Conservation (phyloP, 2,797 vertebrate species). For the Sebastes elongatus region DNA sequence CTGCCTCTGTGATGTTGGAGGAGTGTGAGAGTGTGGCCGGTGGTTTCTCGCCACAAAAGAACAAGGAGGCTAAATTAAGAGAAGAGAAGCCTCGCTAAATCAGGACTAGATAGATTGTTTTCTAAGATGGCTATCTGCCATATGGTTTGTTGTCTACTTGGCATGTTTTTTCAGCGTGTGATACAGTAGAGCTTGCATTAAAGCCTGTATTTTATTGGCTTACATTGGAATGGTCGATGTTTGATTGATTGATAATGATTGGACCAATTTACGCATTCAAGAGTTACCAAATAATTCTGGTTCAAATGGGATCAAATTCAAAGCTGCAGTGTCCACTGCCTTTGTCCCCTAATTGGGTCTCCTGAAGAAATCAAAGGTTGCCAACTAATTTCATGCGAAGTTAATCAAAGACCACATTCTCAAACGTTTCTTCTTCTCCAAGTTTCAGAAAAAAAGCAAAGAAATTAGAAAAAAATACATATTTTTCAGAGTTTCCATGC, state of each 20-base stretch:
- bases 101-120: slow-evolving; percentile 35
- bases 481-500: slow-evolving; percentile 43
- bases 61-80: slow-evolving; percentile 42
- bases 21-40: slow-evolving; percentile 55
- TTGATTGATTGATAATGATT: neutral
- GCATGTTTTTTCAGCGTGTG: neutral
- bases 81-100: slow-evolving; percentile 41
- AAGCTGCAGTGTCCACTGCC: neutral
- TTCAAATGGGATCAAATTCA: neutral
- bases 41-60: slow-evolving; percentile 58
- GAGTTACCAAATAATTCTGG: neutral
- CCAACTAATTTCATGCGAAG: slow-evolving; percentile 17
- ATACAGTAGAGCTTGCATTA: neutral
- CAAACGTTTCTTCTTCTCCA: neutral
- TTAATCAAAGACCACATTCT: slow-evolving; percentile 22
- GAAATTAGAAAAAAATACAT: neutral
- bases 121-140: slow-evolving; percentile 22
- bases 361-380: slow-evolving; percentile 8
- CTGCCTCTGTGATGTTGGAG: slow-evolving; percentile 47
- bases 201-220: slow-evolving; percentile 6
- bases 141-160: neutral
- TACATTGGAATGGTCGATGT: neutral
- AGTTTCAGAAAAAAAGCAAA: slow-evolving; percentile 13
- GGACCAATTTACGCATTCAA: neutral
- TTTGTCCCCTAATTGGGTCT: neutral